Conservation (phyloP, 2,888 invertebrate species). For the Lumbricus terrestris region DNA sequence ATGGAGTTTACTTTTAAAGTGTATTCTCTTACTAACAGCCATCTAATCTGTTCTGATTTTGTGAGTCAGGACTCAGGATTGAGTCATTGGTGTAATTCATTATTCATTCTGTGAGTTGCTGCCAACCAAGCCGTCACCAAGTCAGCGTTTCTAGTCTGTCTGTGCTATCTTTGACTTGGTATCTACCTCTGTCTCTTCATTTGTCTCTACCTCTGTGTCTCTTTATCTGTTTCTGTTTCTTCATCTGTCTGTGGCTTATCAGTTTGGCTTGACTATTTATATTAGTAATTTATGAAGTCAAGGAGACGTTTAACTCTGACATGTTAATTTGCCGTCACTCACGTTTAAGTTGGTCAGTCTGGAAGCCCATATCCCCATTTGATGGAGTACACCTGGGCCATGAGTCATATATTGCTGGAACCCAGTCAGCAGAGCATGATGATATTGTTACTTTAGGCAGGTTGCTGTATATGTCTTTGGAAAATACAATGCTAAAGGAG, state of each 20-base stretch:
- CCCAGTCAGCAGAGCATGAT: too few species aligned
- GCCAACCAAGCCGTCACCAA: neutral
- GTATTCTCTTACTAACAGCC: neutral
- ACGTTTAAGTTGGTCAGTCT: too few species aligned
- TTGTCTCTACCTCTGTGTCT: neutral
- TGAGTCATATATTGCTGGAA: too few species aligned
- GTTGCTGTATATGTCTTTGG: too few species aligned
- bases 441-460: too few species aligned
- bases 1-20: neutral
- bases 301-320: neutral
- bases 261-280: neutral
- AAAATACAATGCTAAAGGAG: too few species aligned
- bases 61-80: neutral
- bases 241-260: neutral
- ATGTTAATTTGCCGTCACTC: neutral
- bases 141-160: neutral
- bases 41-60: neutral
- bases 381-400: too few species aligned
- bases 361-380: too few species aligned
- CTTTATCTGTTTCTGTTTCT: neutral
- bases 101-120: neutral
- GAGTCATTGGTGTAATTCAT: neutral
- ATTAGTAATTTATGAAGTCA: neutral
- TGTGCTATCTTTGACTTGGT: neutral
- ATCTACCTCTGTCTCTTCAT: neutral